Evolutionary conservation across 2,113 vertebrate species (phyloP).

Genomic region (Pituophis catenifer): DNA sequence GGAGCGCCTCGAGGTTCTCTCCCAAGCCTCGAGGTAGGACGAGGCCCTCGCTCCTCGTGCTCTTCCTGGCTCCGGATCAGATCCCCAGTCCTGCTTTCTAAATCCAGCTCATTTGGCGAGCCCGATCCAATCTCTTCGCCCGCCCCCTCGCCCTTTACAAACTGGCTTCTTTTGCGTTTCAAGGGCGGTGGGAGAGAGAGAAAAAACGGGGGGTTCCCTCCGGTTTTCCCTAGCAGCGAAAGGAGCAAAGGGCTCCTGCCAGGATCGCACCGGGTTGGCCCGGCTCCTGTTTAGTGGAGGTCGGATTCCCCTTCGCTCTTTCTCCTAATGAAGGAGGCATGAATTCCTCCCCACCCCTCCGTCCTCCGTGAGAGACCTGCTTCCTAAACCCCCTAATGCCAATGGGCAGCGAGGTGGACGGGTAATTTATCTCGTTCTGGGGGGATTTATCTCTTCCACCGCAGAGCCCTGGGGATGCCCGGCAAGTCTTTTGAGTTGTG

Average conservation of each 20-base stretch:
- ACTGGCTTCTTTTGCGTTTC: neutral
- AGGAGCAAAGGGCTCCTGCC: neutral
- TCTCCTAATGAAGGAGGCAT: neutral
- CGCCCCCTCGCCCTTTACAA: neutral
- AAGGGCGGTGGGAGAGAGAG: neutral
- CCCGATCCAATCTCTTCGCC: neutral
- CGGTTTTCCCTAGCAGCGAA: neutral
- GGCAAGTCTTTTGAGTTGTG: neutral
- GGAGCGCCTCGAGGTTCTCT: no score
- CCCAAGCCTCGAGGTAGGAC: neutral
- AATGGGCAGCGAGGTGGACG: neutral
- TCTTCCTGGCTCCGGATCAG: neutral
- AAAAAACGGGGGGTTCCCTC: neutral
- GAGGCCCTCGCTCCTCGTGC: neutral
- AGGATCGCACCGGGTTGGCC: neutral
- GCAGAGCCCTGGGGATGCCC: neutral
- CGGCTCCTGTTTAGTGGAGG: neutral
- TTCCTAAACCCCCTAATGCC: neutral
- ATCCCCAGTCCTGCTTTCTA: neutral
- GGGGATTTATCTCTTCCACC: neutral
- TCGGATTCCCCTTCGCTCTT: neutral
- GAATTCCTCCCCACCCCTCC: neutral
- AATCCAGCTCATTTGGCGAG: neutral
- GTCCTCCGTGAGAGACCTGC: neutral
- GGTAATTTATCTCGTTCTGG: neutral